Base-by-base conservation (phyloP, 2,888 invertebrate genomes). In the Chorisops tibialis region DNA sequence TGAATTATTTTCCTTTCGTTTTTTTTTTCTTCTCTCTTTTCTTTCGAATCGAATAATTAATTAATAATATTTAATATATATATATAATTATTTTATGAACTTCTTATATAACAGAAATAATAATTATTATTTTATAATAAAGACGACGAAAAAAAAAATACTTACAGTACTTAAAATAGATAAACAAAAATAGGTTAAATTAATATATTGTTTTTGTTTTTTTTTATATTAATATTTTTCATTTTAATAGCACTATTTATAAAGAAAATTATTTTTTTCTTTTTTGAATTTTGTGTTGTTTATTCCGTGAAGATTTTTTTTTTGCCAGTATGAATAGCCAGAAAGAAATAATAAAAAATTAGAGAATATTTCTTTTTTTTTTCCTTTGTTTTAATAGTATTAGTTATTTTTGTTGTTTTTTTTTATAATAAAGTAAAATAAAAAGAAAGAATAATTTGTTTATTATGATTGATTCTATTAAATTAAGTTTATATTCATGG, bases 401-500 rank as follows among this genome's bases (percentile, higher is more conserved):
- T 30, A 30, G n/a, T n/a, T n/a, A n/a, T n/a, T 30, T 30, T 30
- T 9, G 30, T 7, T 30, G 2, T 7, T 30, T 7, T 7, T 30
- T 7, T 7, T 30, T 7, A 30, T 30, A 30, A 30, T 30, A 30
- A 30, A 30, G 9, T 5, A 30, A 30, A 7, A 30, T 30, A 30
- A 5, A 30, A 30, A 30, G n/a, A n/a, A n/a, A n/a, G n/a, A 30
- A 30, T 30, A 30, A 30, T n/a, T n/a, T n/a, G n/a, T n/a, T n/a
- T n/a, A n/a, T n/a, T n/a, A n/a, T n/a, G 9, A 30, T 9, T 5
- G 30, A 30, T 30, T 30, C 30, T 30, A 30, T 30, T 30, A 30
- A 30, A 30, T 61, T 61, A 51, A 18, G 45, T 18, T 61, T 51
- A 39, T 37, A 51, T 43, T 50, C 45, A 52, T 45, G 43, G 45